Evolutionary conservation across 2,797 vertebrate species (phyloP).

Genomic region (Pangasius mekongensis): DNA sequence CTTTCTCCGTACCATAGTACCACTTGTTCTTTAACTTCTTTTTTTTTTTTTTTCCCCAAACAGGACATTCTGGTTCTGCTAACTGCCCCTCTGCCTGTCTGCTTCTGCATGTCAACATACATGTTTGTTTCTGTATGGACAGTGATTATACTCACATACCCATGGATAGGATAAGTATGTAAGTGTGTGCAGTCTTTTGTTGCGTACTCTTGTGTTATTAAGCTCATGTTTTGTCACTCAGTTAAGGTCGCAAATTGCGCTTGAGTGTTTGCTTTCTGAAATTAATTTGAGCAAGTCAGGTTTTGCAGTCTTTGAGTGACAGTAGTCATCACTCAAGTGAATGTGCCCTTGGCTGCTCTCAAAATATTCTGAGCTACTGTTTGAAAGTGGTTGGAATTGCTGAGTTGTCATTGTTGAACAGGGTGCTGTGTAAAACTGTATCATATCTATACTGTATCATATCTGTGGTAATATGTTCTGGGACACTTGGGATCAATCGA

Average conservation of each 20-base stretch:
- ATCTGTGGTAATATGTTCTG: not conserved
- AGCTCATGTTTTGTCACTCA: no score
- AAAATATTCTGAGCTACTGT: not conserved
- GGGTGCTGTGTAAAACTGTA: not conserved
- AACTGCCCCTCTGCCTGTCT: slow-evolving; percentile 30
- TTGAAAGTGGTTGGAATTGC: slow-evolving; percentile 58
- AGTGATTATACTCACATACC: not conserved
- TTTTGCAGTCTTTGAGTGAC: slow-evolving; percentile 6
- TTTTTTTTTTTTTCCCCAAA: slow-evolving; percentile 49
- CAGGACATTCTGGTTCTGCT: slow-evolving; percentile 73
- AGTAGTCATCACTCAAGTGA: slow-evolving; percentile 56
- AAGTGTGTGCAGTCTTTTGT: slow-evolving; percentile 28
- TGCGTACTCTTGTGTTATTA: not conserved
- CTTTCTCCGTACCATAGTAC: slow-evolving; percentile 40
- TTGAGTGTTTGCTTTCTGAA: not conserved
- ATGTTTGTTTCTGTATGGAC: slow-evolving; percentile 6
- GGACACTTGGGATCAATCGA: not conserved
- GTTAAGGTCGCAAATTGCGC: not conserved
- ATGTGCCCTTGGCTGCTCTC: not conserved
- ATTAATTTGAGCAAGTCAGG: slow-evolving; percentile 14
- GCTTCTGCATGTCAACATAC: slow-evolving; percentile 10
- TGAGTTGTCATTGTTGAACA: slow-evolving; percentile 9
- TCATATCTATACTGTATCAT: not conserved
- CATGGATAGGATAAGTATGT: not conserved
- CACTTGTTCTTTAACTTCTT: slow-evolving; percentile 30